Conservation (phyloP, 2,888 invertebrate species). For the Tenthredo amoena region DNA sequence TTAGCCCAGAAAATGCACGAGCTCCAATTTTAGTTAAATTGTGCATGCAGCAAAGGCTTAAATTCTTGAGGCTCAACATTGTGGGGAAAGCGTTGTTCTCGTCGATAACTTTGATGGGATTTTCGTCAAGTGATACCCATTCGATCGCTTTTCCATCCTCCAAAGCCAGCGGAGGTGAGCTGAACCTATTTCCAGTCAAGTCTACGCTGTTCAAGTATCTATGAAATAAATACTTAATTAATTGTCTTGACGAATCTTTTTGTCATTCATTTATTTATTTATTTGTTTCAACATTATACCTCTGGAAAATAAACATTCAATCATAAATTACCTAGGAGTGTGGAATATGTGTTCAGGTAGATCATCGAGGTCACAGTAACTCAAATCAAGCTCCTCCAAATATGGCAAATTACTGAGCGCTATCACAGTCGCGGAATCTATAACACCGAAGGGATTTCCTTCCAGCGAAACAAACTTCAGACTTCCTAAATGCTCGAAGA, state of each 20-base stretch:
- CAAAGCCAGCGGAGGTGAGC: conserved; percentile 82
- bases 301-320: neutral
- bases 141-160: conserved; percentile 82
- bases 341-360: conserved; percentile 85
- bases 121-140: conserved; percentile 84
- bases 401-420: conserved; percentile 84
- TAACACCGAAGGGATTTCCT: conserved; percentile 86
- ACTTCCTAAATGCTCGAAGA: conserved; percentile 87
- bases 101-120: conserved; percentile 83
- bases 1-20: conserved; percentile 81
- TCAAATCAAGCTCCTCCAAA: conserved; percentile 87
- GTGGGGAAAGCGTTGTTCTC: conserved; percentile 81
- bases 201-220: conserved; percentile 83
- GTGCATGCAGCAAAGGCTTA: conserved; percentile 86
- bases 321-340: conserved; percentile 78
- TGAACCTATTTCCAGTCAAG: conserved; percentile 84
- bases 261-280: neutral
- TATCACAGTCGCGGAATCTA: conserved; percentile 83
- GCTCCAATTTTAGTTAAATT: conserved; percentile 81
- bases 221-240: neutral
- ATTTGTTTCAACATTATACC: neutral
- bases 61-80: conserved; percentile 82
- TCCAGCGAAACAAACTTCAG: conserved; percentile 85
- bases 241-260: neutral
- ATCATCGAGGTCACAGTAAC: conserved; percentile 82